These are phyloP conservation scores for Thalpophila matura DNA, from an alignment of 2,888 invertebrate genomes.

Conservation along the genomic window DNA sequence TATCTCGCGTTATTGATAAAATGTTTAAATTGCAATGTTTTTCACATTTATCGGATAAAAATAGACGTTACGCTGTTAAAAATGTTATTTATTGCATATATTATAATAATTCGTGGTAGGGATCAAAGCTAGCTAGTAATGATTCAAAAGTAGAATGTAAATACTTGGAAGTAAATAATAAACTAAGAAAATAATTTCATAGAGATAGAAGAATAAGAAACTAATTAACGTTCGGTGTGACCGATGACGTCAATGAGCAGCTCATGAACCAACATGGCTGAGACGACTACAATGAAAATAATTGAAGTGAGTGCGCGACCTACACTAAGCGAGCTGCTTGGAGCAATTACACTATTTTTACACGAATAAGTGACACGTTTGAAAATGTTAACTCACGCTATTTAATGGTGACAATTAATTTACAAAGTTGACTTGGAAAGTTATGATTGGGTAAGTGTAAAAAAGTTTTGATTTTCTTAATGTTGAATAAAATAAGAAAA, in stretches of 20 bases:
- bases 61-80: constrained; percentile 42
- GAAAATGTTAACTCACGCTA: constrained; percentile 16
- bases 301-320: constrained; percentile 53
- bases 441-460: background rate
- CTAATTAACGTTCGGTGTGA: constrained; percentile 33
- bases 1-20: constrained; percentile 59
- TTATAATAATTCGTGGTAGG: background rate
- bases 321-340: constrained; percentile 30
- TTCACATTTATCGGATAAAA: constrained; percentile 59
- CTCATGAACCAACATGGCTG: constrained; percentile 52
- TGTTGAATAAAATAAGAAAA: constrained; percentile 16
- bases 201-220: constrained; percentile 34
- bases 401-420: constrained; percentile 15
- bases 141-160: constrained; percentile 11
- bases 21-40: constrained; percentile 63
- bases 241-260: constrained; percentile 50
- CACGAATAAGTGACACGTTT: background rate
- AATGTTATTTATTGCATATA: constrained; percentile 23
- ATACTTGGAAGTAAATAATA: constrained; percentile 6
- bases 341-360: constrained; percentile 19
- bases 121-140: constrained; percentile 6
- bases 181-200: constrained; percentile 23
- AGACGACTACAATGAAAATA: constrained; percentile 41
- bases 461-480: background rate
- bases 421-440: background rate